Percentiles rank a stretch among this genome's conserved stretches.
phyloP scores from a whole-genome alignment of 1,140 invertebrate genomes.

The Aleiodes sp. region DNA sequence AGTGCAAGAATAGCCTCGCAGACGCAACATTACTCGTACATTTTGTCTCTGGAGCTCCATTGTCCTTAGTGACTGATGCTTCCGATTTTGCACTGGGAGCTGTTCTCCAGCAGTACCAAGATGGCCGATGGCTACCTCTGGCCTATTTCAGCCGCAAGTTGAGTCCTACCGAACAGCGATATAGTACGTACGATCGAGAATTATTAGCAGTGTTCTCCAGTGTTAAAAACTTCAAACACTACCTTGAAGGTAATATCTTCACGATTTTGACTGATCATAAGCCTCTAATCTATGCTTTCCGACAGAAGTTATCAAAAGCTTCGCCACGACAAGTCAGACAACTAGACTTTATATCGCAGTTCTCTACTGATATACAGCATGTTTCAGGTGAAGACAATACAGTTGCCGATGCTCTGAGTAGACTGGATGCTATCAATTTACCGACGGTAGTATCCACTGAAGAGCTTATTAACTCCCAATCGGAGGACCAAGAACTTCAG shows the following conservation, averaged over 20 bases:
- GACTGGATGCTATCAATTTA: not conserved
- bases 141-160: not conserved
- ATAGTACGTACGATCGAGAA: not conserved
- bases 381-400: not conserved
- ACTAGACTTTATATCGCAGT: not conserved
- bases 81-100: not conserved
- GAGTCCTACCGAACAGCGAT: not conserved
- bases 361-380: not conserved
- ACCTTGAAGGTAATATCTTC: not conserved
- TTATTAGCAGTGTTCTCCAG: not conserved
- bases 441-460: too few relatives aligned
- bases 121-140: not conserved
- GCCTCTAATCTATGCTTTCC: not conserved
- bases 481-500: too few relatives aligned
- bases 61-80: not conserved
- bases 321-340: not conserved
- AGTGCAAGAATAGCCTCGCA: slow-evolving; percentile 30
- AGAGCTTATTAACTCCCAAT: too few relatives aligned
- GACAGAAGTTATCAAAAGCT: not conserved
- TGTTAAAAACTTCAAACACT: not conserved
- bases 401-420: not conserved
- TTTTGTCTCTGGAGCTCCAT: not conserved
- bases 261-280: not conserved
- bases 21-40: not conserved
- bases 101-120: not conserved